Percentiles rank a stretch among this genome's conserved stretches.
These are phyloP conservation scores for Eucera pruinosa DNA, from an alignment of 2,888 invertebrate genomes.

Conservation along the genomic window DNA sequence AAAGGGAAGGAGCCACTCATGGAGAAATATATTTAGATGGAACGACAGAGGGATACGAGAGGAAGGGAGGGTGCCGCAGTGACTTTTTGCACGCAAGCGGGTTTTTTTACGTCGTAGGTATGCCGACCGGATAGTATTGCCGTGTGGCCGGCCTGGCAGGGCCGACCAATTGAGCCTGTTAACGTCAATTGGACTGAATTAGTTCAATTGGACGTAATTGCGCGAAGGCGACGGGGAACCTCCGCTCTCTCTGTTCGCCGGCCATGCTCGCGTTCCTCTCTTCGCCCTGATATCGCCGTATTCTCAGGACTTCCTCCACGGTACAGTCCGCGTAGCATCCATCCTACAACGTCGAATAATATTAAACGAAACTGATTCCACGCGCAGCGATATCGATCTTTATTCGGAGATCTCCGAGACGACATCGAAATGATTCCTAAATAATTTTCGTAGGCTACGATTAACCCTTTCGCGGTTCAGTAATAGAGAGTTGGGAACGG, in stretches of 20 bases:
- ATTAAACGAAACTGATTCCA: not conserved
- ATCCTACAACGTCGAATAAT: not conserved
- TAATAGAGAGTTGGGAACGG: no score
- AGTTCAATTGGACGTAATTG: constrained; percentile 83
- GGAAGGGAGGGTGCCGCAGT: constrained; percentile 15
- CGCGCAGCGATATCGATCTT: no score
- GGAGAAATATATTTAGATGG: constrained; percentile 28
- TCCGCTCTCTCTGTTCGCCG: constrained; percentile 67
- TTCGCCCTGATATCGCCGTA: constrained; percentile 45
- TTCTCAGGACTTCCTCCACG: constrained; percentile 70
- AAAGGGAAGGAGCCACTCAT: not conserved
- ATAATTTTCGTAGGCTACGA: no score
- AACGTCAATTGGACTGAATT: constrained; percentile 84
- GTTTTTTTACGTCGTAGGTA: constrained; percentile 67
- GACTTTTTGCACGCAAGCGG: constrained; percentile 45
- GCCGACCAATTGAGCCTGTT: constrained; percentile 82
- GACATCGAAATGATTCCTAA: no score
- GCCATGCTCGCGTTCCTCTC: constrained; percentile 66
- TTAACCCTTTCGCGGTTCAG: no score
- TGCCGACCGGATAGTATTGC: constrained; percentile 65
- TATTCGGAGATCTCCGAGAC: no score
- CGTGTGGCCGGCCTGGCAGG: constrained; percentile 63
- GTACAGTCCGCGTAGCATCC: constrained; percentile 38
- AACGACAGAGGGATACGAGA: constrained; percentile 1
- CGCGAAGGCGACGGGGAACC: constrained; percentile 83